phyloP scores from a whole-genome alignment of 2,888 invertebrate genomes.

The Macaria notata region DNA sequence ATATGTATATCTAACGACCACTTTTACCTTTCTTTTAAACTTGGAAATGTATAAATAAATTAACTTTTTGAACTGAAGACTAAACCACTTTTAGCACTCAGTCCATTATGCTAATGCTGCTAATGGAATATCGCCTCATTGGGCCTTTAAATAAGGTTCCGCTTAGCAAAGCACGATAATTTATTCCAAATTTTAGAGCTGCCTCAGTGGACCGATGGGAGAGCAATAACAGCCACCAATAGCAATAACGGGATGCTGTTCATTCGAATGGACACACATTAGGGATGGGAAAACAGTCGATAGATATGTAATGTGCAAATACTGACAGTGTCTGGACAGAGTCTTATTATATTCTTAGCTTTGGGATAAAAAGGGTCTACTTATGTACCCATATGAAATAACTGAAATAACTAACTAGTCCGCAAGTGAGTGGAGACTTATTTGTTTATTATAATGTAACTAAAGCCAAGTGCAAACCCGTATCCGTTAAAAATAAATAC shows the following conservation, averaged over 20 bases:
- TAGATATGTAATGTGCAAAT: neutral
- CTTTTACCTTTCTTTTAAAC: neutral
- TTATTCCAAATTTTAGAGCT: conserved; percentile 63
- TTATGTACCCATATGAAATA: no score
- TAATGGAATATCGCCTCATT: conserved; percentile 24
- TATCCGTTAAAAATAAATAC: neutral
- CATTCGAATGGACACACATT: conserved; percentile 10
- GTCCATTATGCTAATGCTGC: conserved; percentile 20
- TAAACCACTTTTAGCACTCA: conserved; percentile 6
- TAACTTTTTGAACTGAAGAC: no score
- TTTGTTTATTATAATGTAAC: no score
- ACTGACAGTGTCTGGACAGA: neutral
- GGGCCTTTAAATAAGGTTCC: conserved; percentile 38
- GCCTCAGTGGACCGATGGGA: conserved; percentile 41
- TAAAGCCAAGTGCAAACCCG: no score
- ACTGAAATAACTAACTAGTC: no score
- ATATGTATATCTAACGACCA: neutral
- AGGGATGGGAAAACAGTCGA: conserved; percentile 2
- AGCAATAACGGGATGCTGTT: conserved; percentile 23
- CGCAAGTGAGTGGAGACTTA: no score
- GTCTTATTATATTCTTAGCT: neutral
- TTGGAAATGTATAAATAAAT: no score
- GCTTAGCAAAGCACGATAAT: conserved; percentile 54
- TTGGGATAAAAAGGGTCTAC: no score
- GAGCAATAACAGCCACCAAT: conserved; percentile 38